These are phyloP conservation scores for Nysson spinosus DNA, from an alignment of 2,888 invertebrate genomes.

Conservation along the genomic window DNA sequence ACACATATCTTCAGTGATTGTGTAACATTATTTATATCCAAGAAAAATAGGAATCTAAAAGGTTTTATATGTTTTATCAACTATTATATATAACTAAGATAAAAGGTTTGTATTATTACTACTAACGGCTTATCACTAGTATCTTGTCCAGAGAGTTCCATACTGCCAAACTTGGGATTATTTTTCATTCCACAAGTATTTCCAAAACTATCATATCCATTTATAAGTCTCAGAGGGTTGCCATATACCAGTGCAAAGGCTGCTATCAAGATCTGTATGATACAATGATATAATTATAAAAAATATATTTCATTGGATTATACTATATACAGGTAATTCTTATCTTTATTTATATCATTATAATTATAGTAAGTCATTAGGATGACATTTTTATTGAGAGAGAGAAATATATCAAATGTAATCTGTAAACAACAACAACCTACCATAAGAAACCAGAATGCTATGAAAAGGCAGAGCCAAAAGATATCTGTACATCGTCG, in stretches of 20 bases:
- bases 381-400: too few species aligned
- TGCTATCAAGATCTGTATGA: constrained; percentile 86
- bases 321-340: too few species aligned
- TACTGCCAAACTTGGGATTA: constrained; percentile 86
- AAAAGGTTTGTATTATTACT: too few species aligned
- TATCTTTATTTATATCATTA: too few species aligned
- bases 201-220: constrained; percentile 96
- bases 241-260: constrained; percentile 93
- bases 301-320: constrained; percentile 7
- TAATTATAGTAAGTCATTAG: too few species aligned
- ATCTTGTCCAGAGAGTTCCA: constrained; percentile 88
- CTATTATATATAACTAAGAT: too few species aligned
- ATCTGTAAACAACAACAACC: constrained; percentile 17
- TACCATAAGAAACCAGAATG: constrained; percentile 93
- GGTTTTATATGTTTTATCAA: background rate
- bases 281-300: constrained; percentile 35
- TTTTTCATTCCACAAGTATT: constrained; percentile 93
- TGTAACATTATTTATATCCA: constrained; percentile 87
- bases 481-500: constrained; percentile 90
- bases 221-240: constrained; percentile 89
- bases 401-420: background rate
- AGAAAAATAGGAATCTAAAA: constrained; percentile 87
- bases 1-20: constrained; percentile 93
- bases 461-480: constrained; percentile 87
- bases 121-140: constrained; percentile 85